These are phyloP conservation scores for Meloidogyne chitwoodi DNA, from an alignment of 1,140 invertebrate genomes.

Conservation along the genomic window DNA sequence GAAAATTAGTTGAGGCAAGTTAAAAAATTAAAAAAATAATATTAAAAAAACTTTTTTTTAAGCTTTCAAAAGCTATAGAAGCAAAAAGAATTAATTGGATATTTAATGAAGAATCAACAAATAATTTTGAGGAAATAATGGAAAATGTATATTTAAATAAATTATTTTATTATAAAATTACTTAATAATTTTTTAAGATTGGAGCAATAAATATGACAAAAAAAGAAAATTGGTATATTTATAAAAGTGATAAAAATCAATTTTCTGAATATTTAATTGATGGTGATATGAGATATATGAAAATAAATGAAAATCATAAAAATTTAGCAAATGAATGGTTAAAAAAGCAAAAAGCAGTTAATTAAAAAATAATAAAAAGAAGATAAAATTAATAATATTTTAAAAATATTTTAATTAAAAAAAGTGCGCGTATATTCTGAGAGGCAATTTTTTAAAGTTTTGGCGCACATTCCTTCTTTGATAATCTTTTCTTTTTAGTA, in stretches of 20 bases:
- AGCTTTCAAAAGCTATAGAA: not conserved
- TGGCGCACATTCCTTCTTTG: not conserved
- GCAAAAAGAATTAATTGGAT: not conserved
- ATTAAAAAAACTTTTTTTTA: not conserved
- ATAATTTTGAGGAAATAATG: not conserved
- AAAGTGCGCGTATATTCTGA: not conserved
- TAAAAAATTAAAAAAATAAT: not conserved
- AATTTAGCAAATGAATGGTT: not conserved
- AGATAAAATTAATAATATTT: not conserved
- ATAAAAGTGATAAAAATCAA: not conserved
- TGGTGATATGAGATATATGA: not conserved
- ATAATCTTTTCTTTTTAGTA: not conserved
- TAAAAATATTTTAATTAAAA: not conserved
- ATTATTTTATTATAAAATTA: not conserved
- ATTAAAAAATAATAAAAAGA: not conserved
- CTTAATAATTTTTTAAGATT: not conserved
- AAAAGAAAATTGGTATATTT: not conserved
- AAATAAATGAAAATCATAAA: not conserved
- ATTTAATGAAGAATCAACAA: not conserved
- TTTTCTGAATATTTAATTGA: not conserved
- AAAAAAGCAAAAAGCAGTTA: not conserved
- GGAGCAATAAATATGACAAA: not conserved
- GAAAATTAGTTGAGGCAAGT: not conserved
- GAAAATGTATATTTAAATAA: not conserved
- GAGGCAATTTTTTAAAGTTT: not conserved